These are phyloP conservation scores for Anhinga anhinga DNA, from an alignment of 2,113 vertebrate genomes.

Conservation along the genomic window DNA sequence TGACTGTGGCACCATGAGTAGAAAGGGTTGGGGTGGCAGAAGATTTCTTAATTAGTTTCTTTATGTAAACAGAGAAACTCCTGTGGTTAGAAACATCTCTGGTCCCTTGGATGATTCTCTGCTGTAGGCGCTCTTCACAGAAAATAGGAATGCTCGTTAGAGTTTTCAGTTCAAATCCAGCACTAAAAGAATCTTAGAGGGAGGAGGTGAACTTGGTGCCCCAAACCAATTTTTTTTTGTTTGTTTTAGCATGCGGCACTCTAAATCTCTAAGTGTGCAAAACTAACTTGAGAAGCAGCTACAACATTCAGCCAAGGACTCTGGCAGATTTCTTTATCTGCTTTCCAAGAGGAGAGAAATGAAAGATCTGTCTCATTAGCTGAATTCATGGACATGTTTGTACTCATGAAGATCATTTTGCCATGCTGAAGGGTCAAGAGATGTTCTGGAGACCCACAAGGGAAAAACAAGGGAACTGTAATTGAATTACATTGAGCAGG, in stretches of 20 bases:
- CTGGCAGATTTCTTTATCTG: slow-evolving; percentile 16
- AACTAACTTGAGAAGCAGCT: not conserved
- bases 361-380: slow-evolving; percentile 29
- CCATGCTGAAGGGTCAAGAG: not conserved
- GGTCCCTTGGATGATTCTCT: not conserved
- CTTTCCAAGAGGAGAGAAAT: slow-evolving; percentile 1
- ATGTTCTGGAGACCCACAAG: slow-evolving; percentile 7
- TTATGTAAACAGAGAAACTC: not conserved
- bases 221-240: not conserved
- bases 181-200: not conserved
- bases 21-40: not conserved
- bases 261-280: not conserved
- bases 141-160: not conserved
- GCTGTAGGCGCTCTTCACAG: not conserved
- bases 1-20: not conserved
- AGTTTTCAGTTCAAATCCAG: not conserved
- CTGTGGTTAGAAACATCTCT: not conserved
- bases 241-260: not conserved
- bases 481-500: not conserved
- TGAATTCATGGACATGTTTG: slow-evolving; percentile 15
- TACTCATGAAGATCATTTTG: not conserved
- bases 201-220: not conserved
- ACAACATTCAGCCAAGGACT: not conserved
- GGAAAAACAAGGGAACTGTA: slow-evolving; percentile 10
- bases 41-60: not conserved